Evolutionary conservation across 2,888 invertebrate species (phyloP).

Genomic region (Piscicola geometra): DNA sequence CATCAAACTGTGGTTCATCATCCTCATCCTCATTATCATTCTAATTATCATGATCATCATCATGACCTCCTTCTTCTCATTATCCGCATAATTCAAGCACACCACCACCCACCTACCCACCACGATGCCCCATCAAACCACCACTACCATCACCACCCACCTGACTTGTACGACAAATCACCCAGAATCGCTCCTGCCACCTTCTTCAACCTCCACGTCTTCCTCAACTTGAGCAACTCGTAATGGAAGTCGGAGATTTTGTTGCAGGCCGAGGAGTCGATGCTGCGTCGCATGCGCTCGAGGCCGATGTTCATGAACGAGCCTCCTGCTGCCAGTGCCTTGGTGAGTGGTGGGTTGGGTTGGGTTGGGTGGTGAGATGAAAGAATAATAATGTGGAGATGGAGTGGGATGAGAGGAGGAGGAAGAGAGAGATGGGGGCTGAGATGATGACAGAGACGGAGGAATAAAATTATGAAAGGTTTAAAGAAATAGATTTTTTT

Average conservation of each 20-base stretch:
- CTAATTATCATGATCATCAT: no score
- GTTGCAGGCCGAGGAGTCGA: constrained; percentile 57
- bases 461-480: background rate
- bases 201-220: constrained; percentile 93
- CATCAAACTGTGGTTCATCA: no score
- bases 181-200: constrained; percentile 90
- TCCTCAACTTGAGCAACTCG: constrained; percentile 77
- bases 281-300: constrained; percentile 75
- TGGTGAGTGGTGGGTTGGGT: no score
- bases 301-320: constrained; percentile 78
- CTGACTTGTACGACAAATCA: constrained; percentile 86
- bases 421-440: background rate
- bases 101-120: no score
- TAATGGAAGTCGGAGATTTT: constrained; percentile 83
- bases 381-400: background rate
- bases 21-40: no score
- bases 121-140: no score
- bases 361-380: background rate
- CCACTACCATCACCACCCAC: constrained; percentile 48
- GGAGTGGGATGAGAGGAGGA: no score
- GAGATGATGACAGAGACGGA: background rate
- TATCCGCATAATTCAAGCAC: no score
- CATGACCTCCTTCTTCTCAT: no score
- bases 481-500: background rate
- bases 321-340: constrained; percentile 78